A percentile compares a stretch with the other conserved stretches of the same genome.
These are phyloP conservation scores for Haliclona indistincta DNA, from an alignment of 37 sponge, comb jelly and placozoan genomes.

Conservation along the genomic window DNA sequence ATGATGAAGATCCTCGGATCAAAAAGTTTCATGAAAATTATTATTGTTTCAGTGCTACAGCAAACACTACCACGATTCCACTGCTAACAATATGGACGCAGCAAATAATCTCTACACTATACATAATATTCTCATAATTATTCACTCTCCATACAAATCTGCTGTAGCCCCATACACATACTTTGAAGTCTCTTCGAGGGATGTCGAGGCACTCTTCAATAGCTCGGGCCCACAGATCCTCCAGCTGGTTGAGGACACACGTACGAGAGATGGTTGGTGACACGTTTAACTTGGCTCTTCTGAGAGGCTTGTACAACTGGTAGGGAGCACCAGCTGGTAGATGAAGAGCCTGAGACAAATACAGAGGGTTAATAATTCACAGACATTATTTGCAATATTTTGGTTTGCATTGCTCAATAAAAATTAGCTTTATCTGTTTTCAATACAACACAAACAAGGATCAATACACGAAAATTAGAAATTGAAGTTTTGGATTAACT, in stretches of 20 bases:
- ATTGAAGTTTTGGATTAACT: too few species aligned
- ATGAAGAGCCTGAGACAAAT: constrained; percentile 70
- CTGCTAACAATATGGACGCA: too few species aligned
- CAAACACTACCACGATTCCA: too few species aligned
- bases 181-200: constrained; percentile 65
- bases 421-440: background rate
- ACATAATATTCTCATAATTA: too few species aligned
- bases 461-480: too few species aligned
- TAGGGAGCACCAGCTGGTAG: constrained; percentile 66
- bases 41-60: too few species aligned
- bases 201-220: constrained; percentile 73
- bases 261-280: constrained; percentile 7
- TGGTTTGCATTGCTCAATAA: background rate
- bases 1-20: too few species aligned
- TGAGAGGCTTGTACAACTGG: constrained; percentile 72
- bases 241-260: constrained; percentile 62
- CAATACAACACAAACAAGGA: too few species aligned
- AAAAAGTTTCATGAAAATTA: too few species aligned
- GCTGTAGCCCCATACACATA: constrained; percentile 1
- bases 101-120: too few species aligned
- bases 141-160: background rate
- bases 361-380: background rate
- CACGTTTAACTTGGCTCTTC: constrained; percentile 58
- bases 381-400: background rate
- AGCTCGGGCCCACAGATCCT: constrained; percentile 83